Evolutionary conservation across 1,140 invertebrate genomes (phyloP), one percentile per base, ranked within the genome.

Genomic region (Pristionchus pacificus): DNA sequence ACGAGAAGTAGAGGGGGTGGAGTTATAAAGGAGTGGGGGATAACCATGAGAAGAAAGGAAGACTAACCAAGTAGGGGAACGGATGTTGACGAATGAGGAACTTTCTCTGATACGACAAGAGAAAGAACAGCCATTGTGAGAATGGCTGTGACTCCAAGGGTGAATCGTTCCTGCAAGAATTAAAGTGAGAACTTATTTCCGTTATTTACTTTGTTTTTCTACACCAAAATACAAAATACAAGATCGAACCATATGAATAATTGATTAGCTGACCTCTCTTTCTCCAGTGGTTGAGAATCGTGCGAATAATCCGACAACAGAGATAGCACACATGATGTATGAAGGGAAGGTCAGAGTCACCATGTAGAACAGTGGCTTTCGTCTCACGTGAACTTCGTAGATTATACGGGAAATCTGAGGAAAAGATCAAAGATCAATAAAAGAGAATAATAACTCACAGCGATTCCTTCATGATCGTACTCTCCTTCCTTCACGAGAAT

Each of bases 101-200:
- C 78, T 49, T 80, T 80, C 60, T 80, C 79, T 67, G 70, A 68
- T 3, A 80, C 79, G 19, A 80, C 79, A 60, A 81, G 60, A 3
- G 75, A 78, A 14, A 81, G 69, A 49, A 80, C 79, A 3, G 79
- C 79, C 69, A 79, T 78, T 0, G 78, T 79, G 10, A 77, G 64
- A 10, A 79, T 78, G 14, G 75, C 77, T 19, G 74, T 81, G 0
- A 80, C 79, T 30, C 79, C 79, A 10, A 80, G 65, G 15, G 79
- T 79, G 60, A 80, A 80, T 10, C 79, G 63, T 60, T 80, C 79
- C 79, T 79, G 19, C n/a, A n/a, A n/a, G n/a, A n/a, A n/a, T n/a
- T n/a, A n/a, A n/a, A n/a, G n/a, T n/a, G n/a, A n/a, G n/a, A n/a
- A n/a, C n/a, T 24, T 49, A 28, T 63, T 69, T 49, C 14, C 65